phyloP scores from a whole-genome alignment of 2,113 vertebrate genomes.

The Scatophagus argus region DNA sequence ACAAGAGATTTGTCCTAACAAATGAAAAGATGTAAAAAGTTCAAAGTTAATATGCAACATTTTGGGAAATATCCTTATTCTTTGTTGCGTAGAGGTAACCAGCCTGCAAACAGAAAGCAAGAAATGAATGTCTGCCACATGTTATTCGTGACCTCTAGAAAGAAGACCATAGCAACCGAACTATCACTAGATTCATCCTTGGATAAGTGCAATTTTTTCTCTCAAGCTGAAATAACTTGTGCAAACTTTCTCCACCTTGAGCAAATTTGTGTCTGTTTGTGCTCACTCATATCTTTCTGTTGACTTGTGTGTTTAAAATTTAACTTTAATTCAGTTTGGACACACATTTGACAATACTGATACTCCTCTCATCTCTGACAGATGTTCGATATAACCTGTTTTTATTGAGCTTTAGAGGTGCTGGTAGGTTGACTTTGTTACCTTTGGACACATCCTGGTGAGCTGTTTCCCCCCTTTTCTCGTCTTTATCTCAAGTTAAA shows the following conservation, averaged over 20 bases:
- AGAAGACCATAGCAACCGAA: no score
- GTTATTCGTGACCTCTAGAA: neutral
- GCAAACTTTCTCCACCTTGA: no score
- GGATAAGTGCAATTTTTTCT: no score
- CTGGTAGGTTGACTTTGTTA: neutral
- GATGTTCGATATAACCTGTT: neutral
- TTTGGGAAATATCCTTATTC: neutral
- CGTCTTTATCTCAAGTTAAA: neutral
- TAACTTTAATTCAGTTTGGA: neutral
- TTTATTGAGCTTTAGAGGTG: neutral
- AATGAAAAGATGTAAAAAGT: neutral
- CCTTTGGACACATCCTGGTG: neutral
- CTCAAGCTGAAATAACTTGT: no score
- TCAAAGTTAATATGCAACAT: neutral
- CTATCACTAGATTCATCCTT: neutral
- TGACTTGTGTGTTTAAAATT: neutral
- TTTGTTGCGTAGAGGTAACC: neutral
- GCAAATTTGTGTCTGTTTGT: neutral
- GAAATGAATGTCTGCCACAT: accelerated
- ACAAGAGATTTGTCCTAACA: neutral
- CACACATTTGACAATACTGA: no score
- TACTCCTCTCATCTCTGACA: no score
- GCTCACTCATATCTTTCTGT: neutral
- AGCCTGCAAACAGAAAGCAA: neutral
- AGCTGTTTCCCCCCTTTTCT: neutral